Percentiles rank a stretch among this genome's conserved stretches.
Conservation (phyloP, 2,888 invertebrate genomes). For the Andrena haemorrhoa region DNA sequence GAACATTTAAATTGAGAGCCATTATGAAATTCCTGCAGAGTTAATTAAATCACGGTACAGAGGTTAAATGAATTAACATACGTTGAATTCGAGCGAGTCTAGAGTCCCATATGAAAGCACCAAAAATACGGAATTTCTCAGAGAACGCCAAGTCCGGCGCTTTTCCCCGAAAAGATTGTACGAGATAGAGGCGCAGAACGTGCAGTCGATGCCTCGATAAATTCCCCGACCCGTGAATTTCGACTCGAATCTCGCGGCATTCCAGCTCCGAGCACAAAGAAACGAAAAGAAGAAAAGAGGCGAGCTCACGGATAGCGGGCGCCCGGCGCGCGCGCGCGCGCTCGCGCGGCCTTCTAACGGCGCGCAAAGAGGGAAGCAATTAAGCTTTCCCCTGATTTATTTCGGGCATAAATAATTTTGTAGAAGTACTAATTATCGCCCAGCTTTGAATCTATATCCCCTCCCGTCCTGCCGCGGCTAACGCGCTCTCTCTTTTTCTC, state of each 20-base stretch:
- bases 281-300: conserved; percentile 25
- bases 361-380: conserved; percentile 79
- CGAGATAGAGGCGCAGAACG: not conserved
- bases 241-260: conserved; percentile 42
- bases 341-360: conserved; percentile 66
- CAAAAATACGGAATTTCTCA: no score
- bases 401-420: conserved; percentile 83
- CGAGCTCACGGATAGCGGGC: conserved; percentile 46
- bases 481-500: conserved; percentile 22
- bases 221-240: conserved; percentile 28
- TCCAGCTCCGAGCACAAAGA: conserved; percentile 25
- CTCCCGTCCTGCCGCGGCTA: conserved; percentile 25
- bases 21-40: no score
- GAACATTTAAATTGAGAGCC: no score
- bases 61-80: no score
- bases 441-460: conserved; percentile 74
- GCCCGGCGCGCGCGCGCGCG: conserved; percentile 16
- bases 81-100: no score
- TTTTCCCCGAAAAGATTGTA: no score
- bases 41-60: no score
- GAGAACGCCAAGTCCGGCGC: no score
- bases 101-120: no score
- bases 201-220: not conserved
- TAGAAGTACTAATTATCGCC: conserved; percentile 83
- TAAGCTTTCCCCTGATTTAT: conserved; percentile 83